Evolutionary conservation across 2,113 vertebrate genomes (phyloP), one percentile per base, ranked within the genome.

Genomic region (Morphnarchus princeps): DNA sequence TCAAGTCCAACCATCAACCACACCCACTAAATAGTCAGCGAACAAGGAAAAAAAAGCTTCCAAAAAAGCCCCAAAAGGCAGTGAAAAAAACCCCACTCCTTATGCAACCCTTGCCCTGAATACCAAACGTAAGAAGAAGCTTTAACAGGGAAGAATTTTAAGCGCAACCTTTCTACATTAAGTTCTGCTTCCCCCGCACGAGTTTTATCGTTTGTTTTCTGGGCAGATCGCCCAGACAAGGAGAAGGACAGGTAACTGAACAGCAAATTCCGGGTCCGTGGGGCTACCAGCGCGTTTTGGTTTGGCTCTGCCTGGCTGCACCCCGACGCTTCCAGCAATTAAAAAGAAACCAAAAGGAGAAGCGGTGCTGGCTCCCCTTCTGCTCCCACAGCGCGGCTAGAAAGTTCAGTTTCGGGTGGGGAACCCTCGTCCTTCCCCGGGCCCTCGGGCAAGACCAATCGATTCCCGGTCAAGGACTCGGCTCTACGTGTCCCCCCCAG

Each of bases 201-300:
- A 55, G 14, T 17, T n/a, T 9, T 9, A 12, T 43, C 34, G 1
- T 10, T 10, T 42, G 6, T 26, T 65, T 65, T 6, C 34, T 0
- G 8, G 29, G 4, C 17, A 17, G 45, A 32, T 1, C 1, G 31
- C 61, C 1, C 20, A 24, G n/a, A 19, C 17, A 36, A 20, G 1
- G 6, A 13, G 5, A 5, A 42, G 29, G 31, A 2, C 34, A 16
- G 67, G 9, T 28, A n/a, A 32, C 0, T 2, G 59, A 13, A 4
- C 22, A 9, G 40, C 47, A 34, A 16, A 13, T n/a, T 19, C 25
- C 4, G 7, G 17, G 14, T 14, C 43, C 14, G 4, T 0, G 9
- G 0, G 17, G 32, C 32, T 5, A 5, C 19, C 15, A 2, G 32
- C 2, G 28, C 28, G 0, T 28, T 49, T 26, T 1, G 19, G 3